Evolutionary conservation across 2,113 vertebrate species (phyloP), one percentile per base, ranked within the genome.

Genomic region (Phycodurus eques): DNA sequence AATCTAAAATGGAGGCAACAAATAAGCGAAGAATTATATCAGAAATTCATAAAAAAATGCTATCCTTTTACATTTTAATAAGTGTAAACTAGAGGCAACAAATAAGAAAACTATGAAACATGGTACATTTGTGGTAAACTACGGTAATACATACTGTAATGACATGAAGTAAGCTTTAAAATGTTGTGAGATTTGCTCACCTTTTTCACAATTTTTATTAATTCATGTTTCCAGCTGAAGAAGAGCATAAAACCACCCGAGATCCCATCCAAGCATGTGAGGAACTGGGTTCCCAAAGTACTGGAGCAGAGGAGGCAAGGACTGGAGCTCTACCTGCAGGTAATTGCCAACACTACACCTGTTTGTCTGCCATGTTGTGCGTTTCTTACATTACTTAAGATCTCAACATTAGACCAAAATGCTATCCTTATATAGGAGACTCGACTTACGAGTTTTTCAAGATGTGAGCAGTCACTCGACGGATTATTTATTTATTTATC

Each of bases 261-360:
- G 88, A 96, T 99, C 22, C 98, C 98, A 51, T 99, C 98, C 39
- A 99, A 99, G 78, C 98, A 99, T 0, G 97, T 99, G 7, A 94
- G 98, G 77, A 99, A 99, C 92, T 99, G 98, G 98, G 92, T 99
- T 46, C 98, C 98, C 11, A 98, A 97, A 87, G 98, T 99, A 17
- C 84, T 99, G 85, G 98, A 99, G 78, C 98, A 99, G 77, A 93
- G 98, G 66, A 92, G 96, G 27, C 96, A 95, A 35, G 96, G 98
- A 44, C 92, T 99, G 79, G 98, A 99, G 85, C 83, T 93, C 27
- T 99, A 99, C 74, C 92, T 99, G 72, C 98, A 99, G 95, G 98
- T 98, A 86, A 56, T 12, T 39, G 53, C 19, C 42, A 59, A 19
- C 59, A 42, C 27, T 62, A 20, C 20, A 35, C 49, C n/a, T 20